Evolutionary conservation across 2,113 vertebrate species (phyloP).

Genomic region (Phainopepla nitens): DNA sequence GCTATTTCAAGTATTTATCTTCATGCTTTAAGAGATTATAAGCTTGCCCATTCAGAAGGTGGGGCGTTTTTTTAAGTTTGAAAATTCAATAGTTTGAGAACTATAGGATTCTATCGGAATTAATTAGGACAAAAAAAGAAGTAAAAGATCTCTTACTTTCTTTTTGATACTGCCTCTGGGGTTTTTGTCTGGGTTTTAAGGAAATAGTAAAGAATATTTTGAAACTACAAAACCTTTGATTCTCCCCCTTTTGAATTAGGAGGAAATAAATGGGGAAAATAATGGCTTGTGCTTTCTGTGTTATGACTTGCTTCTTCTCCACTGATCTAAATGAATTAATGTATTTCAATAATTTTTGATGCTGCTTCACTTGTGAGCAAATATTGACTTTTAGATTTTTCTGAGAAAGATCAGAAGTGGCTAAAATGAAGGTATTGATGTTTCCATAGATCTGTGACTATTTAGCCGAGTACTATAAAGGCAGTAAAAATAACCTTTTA

Average conservation of each 20-base stretch:
- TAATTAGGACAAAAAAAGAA: background rate
- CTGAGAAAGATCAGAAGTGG: background rate
- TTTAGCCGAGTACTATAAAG: background rate
- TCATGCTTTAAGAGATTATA: background rate
- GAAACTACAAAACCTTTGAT: background rate
- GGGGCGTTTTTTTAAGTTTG: background rate
- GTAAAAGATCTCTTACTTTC: background rate
- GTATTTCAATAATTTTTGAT: background rate
- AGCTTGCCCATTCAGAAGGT: background rate
- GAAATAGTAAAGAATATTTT: background rate
- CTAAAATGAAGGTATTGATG: background rate
- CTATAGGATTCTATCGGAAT: background rate
- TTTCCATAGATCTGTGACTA: background rate
- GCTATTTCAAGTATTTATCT: background rate
- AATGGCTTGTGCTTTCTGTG: background rate
- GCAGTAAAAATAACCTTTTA: background rate
- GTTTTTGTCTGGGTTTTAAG: background rate
- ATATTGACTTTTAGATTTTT: background rate
- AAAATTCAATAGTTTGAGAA: background rate
- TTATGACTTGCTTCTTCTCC: background rate
- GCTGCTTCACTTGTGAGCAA: background rate
- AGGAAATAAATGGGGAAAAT: background rate
- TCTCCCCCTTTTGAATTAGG: background rate
- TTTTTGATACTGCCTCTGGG: accelerated
- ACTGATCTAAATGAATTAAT: background rate